phyloP scores from a whole-genome alignment of 2,113 vertebrate genomes.

The Hipposideros armiger region DNA sequence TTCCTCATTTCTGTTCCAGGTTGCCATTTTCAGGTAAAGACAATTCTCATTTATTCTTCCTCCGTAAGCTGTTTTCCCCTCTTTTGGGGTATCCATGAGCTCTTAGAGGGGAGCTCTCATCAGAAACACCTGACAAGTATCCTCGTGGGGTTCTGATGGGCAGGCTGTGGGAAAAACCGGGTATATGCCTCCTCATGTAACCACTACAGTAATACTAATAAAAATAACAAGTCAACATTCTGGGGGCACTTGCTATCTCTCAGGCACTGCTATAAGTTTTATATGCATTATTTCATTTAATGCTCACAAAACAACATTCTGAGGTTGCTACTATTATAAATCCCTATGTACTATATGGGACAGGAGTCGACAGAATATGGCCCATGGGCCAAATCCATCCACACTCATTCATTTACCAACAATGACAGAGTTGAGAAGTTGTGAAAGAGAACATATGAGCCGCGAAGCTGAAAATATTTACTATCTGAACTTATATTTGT shows the following conservation, averaged over 20 bases:
- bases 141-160: fast-evolving
- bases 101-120: not conserved
- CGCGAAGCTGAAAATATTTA: fast-evolving
- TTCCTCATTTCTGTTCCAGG: constrained; percentile 50
- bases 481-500: no score
- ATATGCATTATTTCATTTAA: fast-evolving
- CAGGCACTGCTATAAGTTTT: not conserved
- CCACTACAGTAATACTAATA: fast-evolving
- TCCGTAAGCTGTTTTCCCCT: not conserved
- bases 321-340: not conserved
- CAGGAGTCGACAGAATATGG: fast-evolving
- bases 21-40: constrained; percentile 61
- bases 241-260: not conserved
- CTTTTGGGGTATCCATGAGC: not conserved
- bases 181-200: fast-evolving
- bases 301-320: not conserved
- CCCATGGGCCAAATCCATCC: not conserved
- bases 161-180: not conserved
- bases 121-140: not conserved
- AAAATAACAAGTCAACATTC: not conserved
- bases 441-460: not conserved
- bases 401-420: no score
- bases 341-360: not conserved
- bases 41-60: not conserved
- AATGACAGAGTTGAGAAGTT: not conserved